phyloP scores from a whole-genome alignment of 2,797 vertebrate genomes.

The Lithobates pipiens region DNA sequence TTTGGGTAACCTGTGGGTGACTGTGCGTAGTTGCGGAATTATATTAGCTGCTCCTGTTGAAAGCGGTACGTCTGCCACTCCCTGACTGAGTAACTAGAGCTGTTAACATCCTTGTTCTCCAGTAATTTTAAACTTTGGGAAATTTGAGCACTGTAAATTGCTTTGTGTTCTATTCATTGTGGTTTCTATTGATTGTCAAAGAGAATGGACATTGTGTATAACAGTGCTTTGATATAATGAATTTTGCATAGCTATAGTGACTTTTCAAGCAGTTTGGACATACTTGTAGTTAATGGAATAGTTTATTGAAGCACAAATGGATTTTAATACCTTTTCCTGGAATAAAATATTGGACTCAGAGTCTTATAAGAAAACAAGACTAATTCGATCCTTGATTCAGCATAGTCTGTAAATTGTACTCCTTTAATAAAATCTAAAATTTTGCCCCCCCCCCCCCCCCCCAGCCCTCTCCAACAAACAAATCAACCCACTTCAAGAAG shows the following conservation, averaged over 20 bases:
- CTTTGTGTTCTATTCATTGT: slow-evolving; percentile 48
- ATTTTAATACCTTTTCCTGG: not conserved
- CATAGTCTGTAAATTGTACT: not conserved
- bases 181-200: slow-evolving; percentile 27
- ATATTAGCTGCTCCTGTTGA: slow-evolving; percentile 44
- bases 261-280: slow-evolving; percentile 19
- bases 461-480: too few species aligned
- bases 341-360: not conserved
- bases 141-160: slow-evolving; percentile 52
- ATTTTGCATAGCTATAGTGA: not conserved
- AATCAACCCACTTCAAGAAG: too few species aligned
- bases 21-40: slow-evolving; percentile 27
- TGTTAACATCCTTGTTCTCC: slow-evolving; percentile 62
- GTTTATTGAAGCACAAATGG: not conserved
- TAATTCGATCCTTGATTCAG: not conserved
- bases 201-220: slow-evolving; percentile 50
- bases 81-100: slow-evolving; percentile 65
- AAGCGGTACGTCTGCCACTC: slow-evolving; percentile 63
- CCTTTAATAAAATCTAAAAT: not conserved
- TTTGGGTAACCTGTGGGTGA: slow-evolving; percentile 20
- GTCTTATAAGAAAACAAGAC: not conserved
- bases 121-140: slow-evolving; percentile 48
- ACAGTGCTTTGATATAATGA: slow-evolving; percentile 35
- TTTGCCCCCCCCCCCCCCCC: too few species aligned
- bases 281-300: not conserved